Conservation (phyloP, 2,113 vertebrate species). For the Dendrocopos noguchii region DNA sequence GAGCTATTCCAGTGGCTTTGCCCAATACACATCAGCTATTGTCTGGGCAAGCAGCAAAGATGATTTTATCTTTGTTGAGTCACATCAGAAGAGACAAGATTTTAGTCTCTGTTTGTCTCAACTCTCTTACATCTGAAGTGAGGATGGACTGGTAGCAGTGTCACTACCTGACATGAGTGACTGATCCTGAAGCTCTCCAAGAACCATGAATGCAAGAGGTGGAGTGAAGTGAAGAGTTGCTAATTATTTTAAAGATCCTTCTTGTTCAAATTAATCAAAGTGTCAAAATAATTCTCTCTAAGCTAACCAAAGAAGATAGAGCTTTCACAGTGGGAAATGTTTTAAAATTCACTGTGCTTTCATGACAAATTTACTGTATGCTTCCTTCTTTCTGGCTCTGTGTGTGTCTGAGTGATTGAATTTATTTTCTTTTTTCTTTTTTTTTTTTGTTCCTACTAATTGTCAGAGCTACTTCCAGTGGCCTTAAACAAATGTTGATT, state of each 20-base stretch:
- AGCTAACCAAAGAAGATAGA: conserved; percentile 26
- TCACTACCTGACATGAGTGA: background rate
- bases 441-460: conserved; percentile 49
- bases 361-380: conserved; percentile 12
- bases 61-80: too few relatives aligned
- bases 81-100: too few relatives aligned
- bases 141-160: background rate
- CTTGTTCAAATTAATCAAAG: conserved; percentile 19
- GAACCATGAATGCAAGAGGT: background rate
- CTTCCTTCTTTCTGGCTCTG: background rate
- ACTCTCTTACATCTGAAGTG: fast-evolving
- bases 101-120: background rate
- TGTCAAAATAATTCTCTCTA: conserved; percentile 10
- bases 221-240: background rate
- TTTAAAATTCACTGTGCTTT: conserved; percentile 50
- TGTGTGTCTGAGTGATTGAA: background rate
- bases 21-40: too few relatives aligned
- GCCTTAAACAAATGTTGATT: conserved; percentile 60
- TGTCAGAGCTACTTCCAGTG: conserved; percentile 37
- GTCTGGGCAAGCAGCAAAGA: too few relatives aligned
- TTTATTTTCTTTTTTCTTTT: background rate
- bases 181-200: background rate
- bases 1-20: too few relatives aligned
- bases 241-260: conserved; percentile 45
- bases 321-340: conserved; percentile 18